Evolutionary conservation across 2,888 invertebrate genomes (phyloP).

Genomic region (Chymomyza fuscimana): DNA sequence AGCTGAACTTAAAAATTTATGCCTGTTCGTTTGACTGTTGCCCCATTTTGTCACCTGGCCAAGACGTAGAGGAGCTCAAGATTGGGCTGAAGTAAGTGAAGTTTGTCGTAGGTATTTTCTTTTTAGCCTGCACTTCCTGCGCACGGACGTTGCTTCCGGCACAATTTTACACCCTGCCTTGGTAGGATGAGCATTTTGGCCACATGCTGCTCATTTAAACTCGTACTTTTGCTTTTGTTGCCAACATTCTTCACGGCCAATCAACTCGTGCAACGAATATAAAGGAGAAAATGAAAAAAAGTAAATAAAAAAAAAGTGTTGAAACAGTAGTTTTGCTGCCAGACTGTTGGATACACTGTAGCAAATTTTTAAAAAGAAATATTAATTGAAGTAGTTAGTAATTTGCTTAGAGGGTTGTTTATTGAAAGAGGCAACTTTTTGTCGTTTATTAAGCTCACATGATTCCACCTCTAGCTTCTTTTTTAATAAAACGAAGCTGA

Average conservation of each 20-base stretch:
- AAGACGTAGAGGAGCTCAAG: no score
- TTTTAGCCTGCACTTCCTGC: not conserved
- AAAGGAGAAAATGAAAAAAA: constrained; percentile 14
- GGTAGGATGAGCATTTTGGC: constrained; percentile 8
- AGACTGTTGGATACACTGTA: no score
- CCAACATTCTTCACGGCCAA: constrained; percentile 48
- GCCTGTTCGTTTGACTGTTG: not conserved
- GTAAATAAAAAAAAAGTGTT: no score
- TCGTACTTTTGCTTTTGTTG: constrained; percentile 22
- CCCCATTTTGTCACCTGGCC: not conserved
- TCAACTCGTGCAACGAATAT: constrained; percentile 45
- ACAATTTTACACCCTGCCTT: not conserved
- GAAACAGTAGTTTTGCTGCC: no score
- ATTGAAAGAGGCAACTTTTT: no score
- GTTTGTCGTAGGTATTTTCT: not conserved
- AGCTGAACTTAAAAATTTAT: not conserved
- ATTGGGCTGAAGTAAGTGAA: not conserved
- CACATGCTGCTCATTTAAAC: not conserved
- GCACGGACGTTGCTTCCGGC: not conserved
- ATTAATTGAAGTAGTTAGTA: no score
- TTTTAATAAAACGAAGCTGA: no score
- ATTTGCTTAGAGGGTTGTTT: no score
- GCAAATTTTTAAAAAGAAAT: no score
- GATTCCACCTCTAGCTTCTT: no score
- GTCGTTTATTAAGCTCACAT: no score